These are phyloP conservation scores for Pagrus major DNA, from an alignment of 2,113 vertebrate species.

Conservation along the genomic window DNA sequence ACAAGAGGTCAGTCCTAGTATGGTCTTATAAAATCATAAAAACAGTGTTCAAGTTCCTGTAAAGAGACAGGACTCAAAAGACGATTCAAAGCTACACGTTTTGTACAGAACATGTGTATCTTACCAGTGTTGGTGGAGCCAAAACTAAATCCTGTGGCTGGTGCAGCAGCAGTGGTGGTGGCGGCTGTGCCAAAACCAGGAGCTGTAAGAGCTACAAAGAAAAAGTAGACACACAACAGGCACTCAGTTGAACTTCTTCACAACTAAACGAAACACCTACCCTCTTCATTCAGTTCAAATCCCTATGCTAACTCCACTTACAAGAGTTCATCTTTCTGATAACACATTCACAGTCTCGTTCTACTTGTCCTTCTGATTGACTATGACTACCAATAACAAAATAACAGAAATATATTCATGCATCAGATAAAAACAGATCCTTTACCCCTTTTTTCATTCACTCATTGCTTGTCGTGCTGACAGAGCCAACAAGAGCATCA, in stretches of 20 bases:
- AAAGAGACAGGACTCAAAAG: background rate
- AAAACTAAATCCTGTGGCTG: conserved; percentile 85
- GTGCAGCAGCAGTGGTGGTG: conserved; percentile 79
- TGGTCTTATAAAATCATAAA: background rate
- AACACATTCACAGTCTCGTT: background rate
- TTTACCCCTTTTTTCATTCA: background rate
- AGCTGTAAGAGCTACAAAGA: conserved; percentile 77
- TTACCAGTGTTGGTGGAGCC: conserved; percentile 83
- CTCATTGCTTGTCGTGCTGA: background rate
- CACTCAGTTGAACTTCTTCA: no score
- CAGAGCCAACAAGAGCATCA: no score
- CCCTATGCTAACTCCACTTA: background rate
- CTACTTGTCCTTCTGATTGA: background rate
- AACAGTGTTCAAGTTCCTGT: background rate
- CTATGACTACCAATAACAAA: background rate
- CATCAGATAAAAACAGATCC: background rate
- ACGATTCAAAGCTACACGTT: background rate
- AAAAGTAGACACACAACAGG: background rate
- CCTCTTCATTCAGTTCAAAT: background rate
- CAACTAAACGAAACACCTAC: background rate
- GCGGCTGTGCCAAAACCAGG: conserved; percentile 82
- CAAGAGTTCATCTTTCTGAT: no score
- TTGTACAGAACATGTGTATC: background rate
- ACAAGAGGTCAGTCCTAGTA: conserved; percentile 24
- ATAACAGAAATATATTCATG: background rate